These are phyloP conservation scores for Heterotilapia buettikoferi DNA, from an alignment of 2,113 vertebrate species.

Conservation along the genomic window DNA sequence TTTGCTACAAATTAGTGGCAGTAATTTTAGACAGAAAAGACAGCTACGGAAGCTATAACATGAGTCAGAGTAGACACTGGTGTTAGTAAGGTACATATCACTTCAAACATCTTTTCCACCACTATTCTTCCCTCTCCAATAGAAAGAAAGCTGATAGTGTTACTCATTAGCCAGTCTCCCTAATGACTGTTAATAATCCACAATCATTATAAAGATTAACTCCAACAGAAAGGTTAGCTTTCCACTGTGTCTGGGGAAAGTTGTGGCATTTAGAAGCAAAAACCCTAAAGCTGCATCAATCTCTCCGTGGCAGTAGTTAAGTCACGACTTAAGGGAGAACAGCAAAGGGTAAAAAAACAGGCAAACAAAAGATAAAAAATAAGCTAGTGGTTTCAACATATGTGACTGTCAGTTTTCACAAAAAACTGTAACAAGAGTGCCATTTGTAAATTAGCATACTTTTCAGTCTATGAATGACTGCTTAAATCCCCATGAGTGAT, in stretches of 20 bases:
- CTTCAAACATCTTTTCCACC: neutral
- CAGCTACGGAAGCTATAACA: fast-evolving
- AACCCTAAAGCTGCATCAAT: conserved; percentile 48
- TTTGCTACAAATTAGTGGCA: neutral
- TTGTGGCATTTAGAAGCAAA: conserved; percentile 52
- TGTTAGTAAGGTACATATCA: neutral
- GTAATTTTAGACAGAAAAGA: neutral
- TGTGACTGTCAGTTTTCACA: neutral
- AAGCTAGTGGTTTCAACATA: neutral
- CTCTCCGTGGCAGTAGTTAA: conserved; percentile 7
- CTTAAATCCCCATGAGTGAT: neutral
- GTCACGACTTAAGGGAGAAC: conserved; percentile 20
- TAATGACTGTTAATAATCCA: conserved; percentile 67
- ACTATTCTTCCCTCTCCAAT: neutral
- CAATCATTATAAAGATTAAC: conserved; percentile 57
- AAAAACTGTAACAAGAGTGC: neutral
- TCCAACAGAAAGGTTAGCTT: conserved; percentile 52
- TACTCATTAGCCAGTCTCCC: conserved; percentile 44
- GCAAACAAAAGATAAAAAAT: neutral
- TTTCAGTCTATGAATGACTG: neutral
- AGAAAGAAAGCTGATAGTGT: conserved; percentile 2
- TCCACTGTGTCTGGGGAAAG: conserved; percentile 21
- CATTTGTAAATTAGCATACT: neutral
- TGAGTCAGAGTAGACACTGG: neutral
- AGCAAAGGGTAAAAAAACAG: conserved; percentile 40